Evolutionary conservation across 1,140 invertebrate species (phyloP).

Genomic region (Aleiodes sp.): DNA sequence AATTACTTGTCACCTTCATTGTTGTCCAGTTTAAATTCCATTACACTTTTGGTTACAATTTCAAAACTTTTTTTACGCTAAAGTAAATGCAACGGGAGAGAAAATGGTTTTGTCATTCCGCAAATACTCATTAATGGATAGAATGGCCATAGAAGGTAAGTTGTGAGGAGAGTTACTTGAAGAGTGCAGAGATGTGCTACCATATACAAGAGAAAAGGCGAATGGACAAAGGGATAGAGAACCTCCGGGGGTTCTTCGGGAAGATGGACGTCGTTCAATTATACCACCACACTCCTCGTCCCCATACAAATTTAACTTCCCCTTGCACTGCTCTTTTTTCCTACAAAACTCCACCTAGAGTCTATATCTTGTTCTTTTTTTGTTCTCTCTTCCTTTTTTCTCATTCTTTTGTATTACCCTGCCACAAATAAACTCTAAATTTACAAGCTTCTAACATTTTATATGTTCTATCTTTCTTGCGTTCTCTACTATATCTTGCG

Average conservation of each 20-base stretch:
- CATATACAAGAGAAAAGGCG: background rate
- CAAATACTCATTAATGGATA: too few relatives aligned
- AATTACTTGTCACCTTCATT: background rate
- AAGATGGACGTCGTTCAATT: slow-evolving; percentile 57
- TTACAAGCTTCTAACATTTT: slow-evolving; percentile 1
- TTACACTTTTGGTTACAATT: background rate
- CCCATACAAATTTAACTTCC: slow-evolving; percentile 8
- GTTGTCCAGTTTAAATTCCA: background rate
- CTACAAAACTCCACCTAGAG: background rate
- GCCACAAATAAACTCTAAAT: slow-evolving; percentile 44
- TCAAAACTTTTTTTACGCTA: too few relatives aligned
- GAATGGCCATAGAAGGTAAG: slow-evolving; percentile 23
- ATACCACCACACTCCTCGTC: slow-evolving; percentile 38
- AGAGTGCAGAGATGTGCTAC: background rate
- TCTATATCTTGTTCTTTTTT: background rate
- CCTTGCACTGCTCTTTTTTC: background rate
- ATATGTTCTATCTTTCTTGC: background rate
- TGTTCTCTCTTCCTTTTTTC: background rate
- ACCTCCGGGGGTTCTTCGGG: slow-evolving; percentile 36
- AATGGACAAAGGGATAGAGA: slow-evolving; percentile 8
- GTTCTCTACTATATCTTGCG: background rate
- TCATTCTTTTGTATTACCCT: background rate
- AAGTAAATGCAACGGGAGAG: too few relatives aligned
- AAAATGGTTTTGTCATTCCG: too few relatives aligned
- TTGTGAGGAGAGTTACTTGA: slow-evolving; percentile 22